Conservation (phyloP, 2,113 vertebrate species). For the Lontra canadensis region DNA sequence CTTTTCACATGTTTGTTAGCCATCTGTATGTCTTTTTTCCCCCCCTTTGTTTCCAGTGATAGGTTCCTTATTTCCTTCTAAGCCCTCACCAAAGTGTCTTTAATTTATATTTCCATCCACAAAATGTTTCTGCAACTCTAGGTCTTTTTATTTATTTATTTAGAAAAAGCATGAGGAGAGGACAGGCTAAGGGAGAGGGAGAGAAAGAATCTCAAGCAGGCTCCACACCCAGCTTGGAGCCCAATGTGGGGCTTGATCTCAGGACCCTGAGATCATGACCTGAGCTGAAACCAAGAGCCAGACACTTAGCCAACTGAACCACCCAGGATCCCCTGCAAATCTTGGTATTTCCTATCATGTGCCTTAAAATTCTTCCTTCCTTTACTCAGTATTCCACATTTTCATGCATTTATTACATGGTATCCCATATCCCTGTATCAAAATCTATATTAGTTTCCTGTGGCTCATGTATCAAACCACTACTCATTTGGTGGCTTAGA, state of each 20-base stretch:
- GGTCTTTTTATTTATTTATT: not conserved
- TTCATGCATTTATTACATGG: not conserved
- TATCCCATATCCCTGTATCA: too few species aligned
- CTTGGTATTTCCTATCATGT: not conserved
- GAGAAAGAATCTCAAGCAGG: not conserved
- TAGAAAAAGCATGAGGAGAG: not conserved
- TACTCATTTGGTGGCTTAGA: not conserved
- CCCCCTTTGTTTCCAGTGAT: not conserved
- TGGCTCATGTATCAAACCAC: not conserved
- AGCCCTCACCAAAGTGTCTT: rapidly evolving
- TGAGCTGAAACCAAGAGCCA: not conserved
- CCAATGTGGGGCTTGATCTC: not conserved
- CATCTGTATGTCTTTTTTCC: not conserved
- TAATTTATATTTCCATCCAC: not conserved
- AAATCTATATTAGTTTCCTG: not conserved
- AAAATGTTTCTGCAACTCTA: not conserved
- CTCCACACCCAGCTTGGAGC: not conserved
- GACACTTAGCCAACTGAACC: not conserved
- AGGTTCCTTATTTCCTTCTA: not conserved
- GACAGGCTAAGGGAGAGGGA: not conserved
- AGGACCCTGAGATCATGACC: not conserved
- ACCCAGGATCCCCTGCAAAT: not conserved
- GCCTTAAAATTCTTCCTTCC: not conserved
- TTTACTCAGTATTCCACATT: not conserved
- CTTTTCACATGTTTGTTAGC: not conserved